Evolutionary conservation across 2,113 vertebrate species (phyloP), one percentile per base, ranked within the genome.

Genomic region (Falcunculus frontatus): DNA sequence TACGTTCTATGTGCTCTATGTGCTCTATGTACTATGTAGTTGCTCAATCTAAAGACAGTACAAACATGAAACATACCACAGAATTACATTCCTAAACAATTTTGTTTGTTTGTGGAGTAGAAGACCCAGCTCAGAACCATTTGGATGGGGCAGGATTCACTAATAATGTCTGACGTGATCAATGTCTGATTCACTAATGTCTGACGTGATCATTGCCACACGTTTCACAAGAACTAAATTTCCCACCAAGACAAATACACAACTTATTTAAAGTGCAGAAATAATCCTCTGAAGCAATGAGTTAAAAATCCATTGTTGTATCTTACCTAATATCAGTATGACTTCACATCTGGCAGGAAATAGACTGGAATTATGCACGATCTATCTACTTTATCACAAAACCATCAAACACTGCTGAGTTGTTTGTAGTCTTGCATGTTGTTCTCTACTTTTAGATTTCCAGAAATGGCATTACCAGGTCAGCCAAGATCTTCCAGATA

Each of bases 301-400:
- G 44, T 23, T 60, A 80, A 91, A 88, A 80, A 69, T 82, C 47
- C 22, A 32, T 44, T 52, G 20, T 44, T 84, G 1, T 42, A 47
- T 77, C 32, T 86, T 77, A 90, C 63, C 72, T 93, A 93, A 50
- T 21, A 78, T 70, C 50, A 74, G 53, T 39, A 79, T 85, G 37
- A 95, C 57, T 63, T 89, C 72, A 87, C 18, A 57, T 83, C 83
- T 96, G 84, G 89, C 84, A 95, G 67, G 59, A 96, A 84, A 75
- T 29, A 83, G 23, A 39, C 33, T 59, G 50, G 33, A 95, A 94
- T 91, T 80, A 85, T 41, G 16, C 17, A 11, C 60, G 23, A 35
- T 47, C 12, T 86, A 67, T 77, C 68, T 87, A 14, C 23, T 74
- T 83, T 83, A 90, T 85, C 67, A 80, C 37, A 65, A 75, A 88